Conservation (phyloP, 2,113 vertebrate genomes). For the Oryzias curvinotus region DNA sequence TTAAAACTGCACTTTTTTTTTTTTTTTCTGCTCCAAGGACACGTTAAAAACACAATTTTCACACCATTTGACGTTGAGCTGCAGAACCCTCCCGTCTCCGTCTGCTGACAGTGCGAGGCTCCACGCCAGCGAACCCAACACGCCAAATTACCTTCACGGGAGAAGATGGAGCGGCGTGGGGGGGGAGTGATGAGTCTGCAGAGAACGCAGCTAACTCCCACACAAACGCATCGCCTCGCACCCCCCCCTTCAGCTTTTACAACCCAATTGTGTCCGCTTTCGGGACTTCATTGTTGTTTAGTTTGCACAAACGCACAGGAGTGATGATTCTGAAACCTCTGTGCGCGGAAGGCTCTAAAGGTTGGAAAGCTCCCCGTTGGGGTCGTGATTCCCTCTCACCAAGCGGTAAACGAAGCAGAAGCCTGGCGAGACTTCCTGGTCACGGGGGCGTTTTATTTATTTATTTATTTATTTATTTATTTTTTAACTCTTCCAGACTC, state of each 20-base stretch:
- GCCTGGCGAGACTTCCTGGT: constrained; percentile 27
- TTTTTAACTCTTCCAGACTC: no score
- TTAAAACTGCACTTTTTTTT: no score
- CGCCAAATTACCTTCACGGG: constrained; percentile 17
- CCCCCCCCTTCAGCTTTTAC: neutral
- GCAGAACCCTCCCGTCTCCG: no score
- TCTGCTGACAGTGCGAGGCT: neutral
- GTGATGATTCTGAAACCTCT: neutral
- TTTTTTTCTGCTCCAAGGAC: no score
- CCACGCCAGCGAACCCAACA: neutral
- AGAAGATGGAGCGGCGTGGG: neutral
- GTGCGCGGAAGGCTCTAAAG: no score
- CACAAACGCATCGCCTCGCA: constrained; percentile 8
- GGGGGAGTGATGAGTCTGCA: constrained; percentile 19
- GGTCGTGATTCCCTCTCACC: constrained; percentile 25
- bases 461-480: no score
- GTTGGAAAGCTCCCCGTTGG: no score
- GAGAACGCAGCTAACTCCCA: constrained; percentile 28
- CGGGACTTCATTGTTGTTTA: constrained; percentile 8
- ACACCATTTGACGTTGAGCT: no score
- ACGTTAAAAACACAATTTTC: no score
- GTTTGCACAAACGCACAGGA: constrained; percentile 11
- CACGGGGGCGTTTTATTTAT: no score
- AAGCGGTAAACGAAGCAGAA: constrained; percentile 29
- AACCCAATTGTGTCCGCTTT: neutral